Percentiles rank a stretch among this genome's conserved stretches.
Conservation (phyloP, 2,888 invertebrate genomes). For the Orchesellides sinensis region DNA sequence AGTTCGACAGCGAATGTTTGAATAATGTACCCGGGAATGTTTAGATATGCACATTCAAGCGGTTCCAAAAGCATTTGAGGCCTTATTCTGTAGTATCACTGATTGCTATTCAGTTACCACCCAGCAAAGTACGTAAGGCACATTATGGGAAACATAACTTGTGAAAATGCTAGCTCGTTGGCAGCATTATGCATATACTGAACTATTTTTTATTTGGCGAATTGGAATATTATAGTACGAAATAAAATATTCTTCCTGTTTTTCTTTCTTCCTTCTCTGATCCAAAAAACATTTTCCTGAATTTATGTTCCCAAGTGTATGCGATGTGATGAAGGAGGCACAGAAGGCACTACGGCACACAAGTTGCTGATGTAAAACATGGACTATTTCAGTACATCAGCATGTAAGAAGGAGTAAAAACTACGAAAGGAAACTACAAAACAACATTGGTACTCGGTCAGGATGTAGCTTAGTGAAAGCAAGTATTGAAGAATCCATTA, state of each 20-base stretch:
- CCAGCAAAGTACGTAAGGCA: neutral
- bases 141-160: conserved; percentile 43
- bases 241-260: conserved; percentile 60
- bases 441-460: neutral
- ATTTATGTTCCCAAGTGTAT: conserved; percentile 42
- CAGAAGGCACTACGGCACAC: neutral
- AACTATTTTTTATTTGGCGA: conserved; percentile 1
- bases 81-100: conserved; percentile 25
- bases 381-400: neutral
- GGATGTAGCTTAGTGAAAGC: neutral
- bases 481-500: conserved; percentile 45
- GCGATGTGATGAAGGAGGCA: conserved; percentile 2
- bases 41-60: no score
- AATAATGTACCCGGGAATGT: no score
- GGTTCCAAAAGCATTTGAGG: conserved; percentile 28
- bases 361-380: neutral
- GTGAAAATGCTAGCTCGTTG: conserved; percentile 36
- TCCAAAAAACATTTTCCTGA: conserved; percentile 42
- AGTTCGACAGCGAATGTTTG: no score
- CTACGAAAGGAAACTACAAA: neutral
- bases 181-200: conserved; percentile 30
- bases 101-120: conserved; percentile 24
- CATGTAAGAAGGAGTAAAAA: neutral
- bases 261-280: conserved; percentile 49
- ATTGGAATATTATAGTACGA: conserved; percentile 32